Percentiles rank a stretch among this genome's conserved stretches.
phyloP scores from a whole-genome alignment of 2,888 invertebrate genomes.

The Agonopterix arenella region DNA sequence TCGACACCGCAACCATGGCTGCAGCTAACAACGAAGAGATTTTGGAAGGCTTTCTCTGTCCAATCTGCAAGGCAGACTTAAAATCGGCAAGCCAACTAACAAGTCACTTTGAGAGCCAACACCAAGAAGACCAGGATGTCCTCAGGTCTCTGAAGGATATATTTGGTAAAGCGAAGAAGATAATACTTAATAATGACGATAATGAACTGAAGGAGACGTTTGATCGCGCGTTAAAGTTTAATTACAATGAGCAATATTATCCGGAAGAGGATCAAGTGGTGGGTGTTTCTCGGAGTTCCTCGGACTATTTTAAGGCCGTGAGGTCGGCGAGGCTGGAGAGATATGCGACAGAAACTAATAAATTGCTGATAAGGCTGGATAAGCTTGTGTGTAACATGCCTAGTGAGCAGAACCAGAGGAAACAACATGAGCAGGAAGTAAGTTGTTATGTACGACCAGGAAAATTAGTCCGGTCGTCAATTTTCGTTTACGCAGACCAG shows the following conservation, averaged over 20 bases:
- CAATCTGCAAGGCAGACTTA: constrained; percentile 94
- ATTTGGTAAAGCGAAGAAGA: constrained; percentile 93
- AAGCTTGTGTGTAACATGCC: constrained; percentile 91
- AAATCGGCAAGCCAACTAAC: constrained; percentile 90
- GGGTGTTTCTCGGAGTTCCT: constrained; percentile 81
- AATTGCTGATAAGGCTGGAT: constrained; percentile 94
- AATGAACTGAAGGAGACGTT: constrained; percentile 76
- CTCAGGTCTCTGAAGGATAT: constrained; percentile 88
- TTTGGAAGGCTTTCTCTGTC: constrained; percentile 96
- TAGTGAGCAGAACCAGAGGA: constrained; percentile 81
- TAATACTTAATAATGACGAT: constrained; percentile 84
- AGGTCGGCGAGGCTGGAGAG: constrained; percentile 83
- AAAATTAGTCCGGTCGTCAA: too few species aligned
- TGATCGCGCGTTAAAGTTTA: constrained; percentile 69
- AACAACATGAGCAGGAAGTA: constrained; percentile 83
- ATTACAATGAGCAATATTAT: constrained; percentile 47
- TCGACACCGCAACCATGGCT: constrained; percentile 41
- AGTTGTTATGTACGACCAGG: constrained; percentile 18
- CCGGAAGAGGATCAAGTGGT: constrained; percentile 75
- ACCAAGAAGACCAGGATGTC: constrained; percentile 91
- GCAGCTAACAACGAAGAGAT: constrained; percentile 77
- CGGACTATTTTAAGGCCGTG: constrained; percentile 85
- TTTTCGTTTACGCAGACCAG: too few species aligned
- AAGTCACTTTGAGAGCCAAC: constrained; percentile 91
- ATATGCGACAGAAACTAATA: constrained; percentile 96